Conservation (phyloP, 2,888 invertebrate genomes). For the Drosophila multiciliata region DNA sequence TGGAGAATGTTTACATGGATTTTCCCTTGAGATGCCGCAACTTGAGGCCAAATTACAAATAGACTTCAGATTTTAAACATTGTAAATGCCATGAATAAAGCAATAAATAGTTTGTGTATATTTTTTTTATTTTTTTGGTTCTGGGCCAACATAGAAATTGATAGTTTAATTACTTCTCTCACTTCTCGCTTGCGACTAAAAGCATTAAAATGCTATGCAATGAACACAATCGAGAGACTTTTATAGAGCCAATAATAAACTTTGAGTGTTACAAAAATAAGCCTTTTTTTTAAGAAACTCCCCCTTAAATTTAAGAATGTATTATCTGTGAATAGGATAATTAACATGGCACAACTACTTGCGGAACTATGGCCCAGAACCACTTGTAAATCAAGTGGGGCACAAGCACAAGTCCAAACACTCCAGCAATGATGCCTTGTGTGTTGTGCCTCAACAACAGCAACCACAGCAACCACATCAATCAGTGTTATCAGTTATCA, state of each 20-base stretch:
- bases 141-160: constrained; percentile 22
- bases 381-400: not conserved
- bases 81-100: not conserved
- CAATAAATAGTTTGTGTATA: not conserved
- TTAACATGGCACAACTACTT: not conserved
- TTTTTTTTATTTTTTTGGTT: not conserved
- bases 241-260: constrained; percentile 18
- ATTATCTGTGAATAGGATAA: not conserved
- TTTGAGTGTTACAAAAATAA: constrained; percentile 14
- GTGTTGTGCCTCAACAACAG: not conserved
- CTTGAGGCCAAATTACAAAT: constrained; percentile 21
- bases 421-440: not conserved
- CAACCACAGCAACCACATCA: constrained; percentile 1
- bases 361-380: not conserved
- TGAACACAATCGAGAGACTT: not conserved
- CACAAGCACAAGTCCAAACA: not conserved
- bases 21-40: constrained; percentile 34
- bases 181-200: constrained; percentile 6
- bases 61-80: constrained; percentile 28
- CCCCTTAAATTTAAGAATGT: not conserved
- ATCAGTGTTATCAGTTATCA: constrained; percentile 26
- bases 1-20: constrained; percentile 41
- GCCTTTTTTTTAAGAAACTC: not conserved
- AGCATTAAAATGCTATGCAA: constrained; percentile 4
- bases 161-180: constrained; percentile 60